These are phyloP conservation scores for Tachuris rubrigastra DNA, from an alignment of 2,113 vertebrate genomes.

Conservation along the genomic window DNA sequence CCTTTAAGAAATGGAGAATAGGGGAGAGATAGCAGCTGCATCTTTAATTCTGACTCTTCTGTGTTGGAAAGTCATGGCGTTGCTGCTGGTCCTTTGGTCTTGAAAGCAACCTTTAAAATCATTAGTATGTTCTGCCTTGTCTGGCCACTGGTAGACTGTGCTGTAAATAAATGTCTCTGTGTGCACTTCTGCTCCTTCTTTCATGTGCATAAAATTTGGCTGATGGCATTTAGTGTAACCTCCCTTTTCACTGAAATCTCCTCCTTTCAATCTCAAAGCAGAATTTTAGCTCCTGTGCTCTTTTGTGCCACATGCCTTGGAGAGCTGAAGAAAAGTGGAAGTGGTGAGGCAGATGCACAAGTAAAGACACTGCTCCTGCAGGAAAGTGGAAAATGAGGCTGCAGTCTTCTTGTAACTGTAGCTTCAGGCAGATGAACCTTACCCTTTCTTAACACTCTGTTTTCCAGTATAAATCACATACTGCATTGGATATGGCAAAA, in stretches of 20 bases:
- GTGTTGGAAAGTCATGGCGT: neutral
- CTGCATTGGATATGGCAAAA: neutral
- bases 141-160: neutral
- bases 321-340: neutral
- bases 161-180: neutral
- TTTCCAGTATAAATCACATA: neutral
- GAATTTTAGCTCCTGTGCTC: neutral
- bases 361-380: neutral
- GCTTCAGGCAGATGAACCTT: neutral
- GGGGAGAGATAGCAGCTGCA: neutral
- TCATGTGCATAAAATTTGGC: neutral
- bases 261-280: neutral
- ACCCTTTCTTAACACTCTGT: neutral
- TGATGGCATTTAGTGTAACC: neutral
- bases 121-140: neutral
- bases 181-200: neutral
- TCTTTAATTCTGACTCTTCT: neutral
- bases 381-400: accelerated
- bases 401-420: neutral
- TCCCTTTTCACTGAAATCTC: neutral
- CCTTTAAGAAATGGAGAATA: neutral
- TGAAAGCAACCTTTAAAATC: neutral
- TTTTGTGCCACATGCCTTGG: neutral
- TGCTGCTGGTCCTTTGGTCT: neutral
- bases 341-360: neutral